Evolutionary conservation across 2,888 invertebrate genomes (phyloP), one percentile per base, ranked within the genome.

Genomic region (Caenorhabditis doughertyi): DNA sequence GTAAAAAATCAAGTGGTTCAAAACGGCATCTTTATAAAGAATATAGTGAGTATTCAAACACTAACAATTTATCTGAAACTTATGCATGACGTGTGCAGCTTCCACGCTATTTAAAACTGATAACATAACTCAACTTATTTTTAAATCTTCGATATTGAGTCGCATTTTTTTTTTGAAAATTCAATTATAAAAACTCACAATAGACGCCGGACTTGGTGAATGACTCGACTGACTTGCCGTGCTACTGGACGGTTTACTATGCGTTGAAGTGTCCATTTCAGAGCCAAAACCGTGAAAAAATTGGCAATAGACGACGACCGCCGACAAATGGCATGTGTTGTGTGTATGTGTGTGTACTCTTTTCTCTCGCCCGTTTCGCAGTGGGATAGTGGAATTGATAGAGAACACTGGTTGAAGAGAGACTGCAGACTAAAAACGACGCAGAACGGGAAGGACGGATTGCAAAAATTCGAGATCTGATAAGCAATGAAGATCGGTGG

Each of bases 201-300:
- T 27, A 13, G 77, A 51, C 3, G 51, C 68, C 4, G 77, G 77
- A 62, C 68, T 77, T 4, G 68, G 62, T 35, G 77, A 77, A 53
- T 77, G 68, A 21, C 77, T 77, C 39, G 77, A 77, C 44, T 77
- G 68, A 21, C 77, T 77, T 27, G 68, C 51, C 18, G 77, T 68
- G 25, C 68, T 68, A 29, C 76, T 76, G 0, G 76, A 76, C 60
- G 76, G 76, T 68, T 76, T 76, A 62, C 62, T 77, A 29, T 58
- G 62, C 1, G 51, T 8, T n/a, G 68, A 68, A 44, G 23, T 44
- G 68, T 77, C 62, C 77, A 68, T 68, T 68, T 39, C 16, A 39
- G 39, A 9, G 9, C 13, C 16, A 9, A 32, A 13, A 39, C 2
- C 9, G 39, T 3, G 39, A 4, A 16, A 39, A 39, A 2, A 39